These are phyloP conservation scores for Hycleus phaleratus DNA, from an alignment of 1,140 invertebrate species.

Conservation along the genomic window DNA sequence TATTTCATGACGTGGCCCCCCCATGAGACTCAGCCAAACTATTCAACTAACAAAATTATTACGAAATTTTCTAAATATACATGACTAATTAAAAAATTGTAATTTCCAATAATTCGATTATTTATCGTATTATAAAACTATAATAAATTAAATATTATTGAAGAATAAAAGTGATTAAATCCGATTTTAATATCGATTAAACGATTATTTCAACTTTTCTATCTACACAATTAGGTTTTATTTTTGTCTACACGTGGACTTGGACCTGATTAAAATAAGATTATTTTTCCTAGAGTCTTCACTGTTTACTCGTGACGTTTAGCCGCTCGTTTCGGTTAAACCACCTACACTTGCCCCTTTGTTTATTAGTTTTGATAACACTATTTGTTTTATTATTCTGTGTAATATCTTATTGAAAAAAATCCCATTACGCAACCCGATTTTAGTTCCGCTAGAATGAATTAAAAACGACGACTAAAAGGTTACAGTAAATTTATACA, in stretches of 20 bases:
- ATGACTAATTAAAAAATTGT: neutral
- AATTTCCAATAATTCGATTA: too few relatives aligned
- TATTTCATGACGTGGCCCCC: constrained; percentile 12
- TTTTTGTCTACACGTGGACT: constrained; percentile 12
- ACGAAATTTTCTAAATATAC: constrained; percentile 12
- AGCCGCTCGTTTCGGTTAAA: neutral
- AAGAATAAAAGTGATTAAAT: too few relatives aligned
- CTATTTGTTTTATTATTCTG: constrained; percentile 1
- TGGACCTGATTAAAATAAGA: constrained; percentile 9
- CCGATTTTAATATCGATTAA: too few relatives aligned
- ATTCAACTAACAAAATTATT: constrained; percentile 14
- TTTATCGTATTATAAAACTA: too few relatives aligned
- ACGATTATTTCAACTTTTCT: too few relatives aligned
- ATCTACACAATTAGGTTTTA: neutral
- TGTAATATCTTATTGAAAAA: too few relatives aligned
- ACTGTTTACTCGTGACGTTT: too few relatives aligned
- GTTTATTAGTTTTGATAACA: constrained; percentile 18
- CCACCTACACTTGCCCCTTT: constrained; percentile 7
- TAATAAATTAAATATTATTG: too few relatives aligned
- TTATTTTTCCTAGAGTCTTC: neutral
- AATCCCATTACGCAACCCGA: constrained; percentile 22
- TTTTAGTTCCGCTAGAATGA: constrained; percentile 29
- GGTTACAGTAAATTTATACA: constrained; percentile 11
- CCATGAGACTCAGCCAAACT: constrained; percentile 17
- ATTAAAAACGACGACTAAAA: constrained; percentile 23